These are phyloP conservation scores for Idaea straminata DNA, from an alignment of 2,888 invertebrate species.

Conservation along the genomic window DNA sequence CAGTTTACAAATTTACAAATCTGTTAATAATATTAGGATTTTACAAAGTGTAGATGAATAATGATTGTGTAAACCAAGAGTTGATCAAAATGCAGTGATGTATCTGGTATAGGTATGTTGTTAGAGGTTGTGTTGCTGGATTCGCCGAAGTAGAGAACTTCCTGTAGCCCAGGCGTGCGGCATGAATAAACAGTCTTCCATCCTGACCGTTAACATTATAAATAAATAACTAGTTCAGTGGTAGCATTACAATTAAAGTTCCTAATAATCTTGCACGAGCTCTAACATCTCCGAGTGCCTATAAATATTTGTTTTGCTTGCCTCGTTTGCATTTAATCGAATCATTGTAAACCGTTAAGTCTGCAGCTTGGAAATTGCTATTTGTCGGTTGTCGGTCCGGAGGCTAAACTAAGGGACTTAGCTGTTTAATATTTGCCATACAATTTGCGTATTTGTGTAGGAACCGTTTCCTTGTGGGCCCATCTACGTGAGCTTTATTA, in stretches of 20 bases:
- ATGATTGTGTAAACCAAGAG: conserved; percentile 23
- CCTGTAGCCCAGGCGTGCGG: conserved; percentile 62
- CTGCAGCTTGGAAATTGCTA: conserved; percentile 49
- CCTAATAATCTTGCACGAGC: background rate
- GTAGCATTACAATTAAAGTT: conserved; percentile 29
- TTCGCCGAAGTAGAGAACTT: conserved; percentile 68
- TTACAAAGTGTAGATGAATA: conserved; percentile 30
- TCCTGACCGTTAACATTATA: conserved; percentile 37
- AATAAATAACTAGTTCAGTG: conserved; percentile 33
- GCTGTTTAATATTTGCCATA: conserved; percentile 66
- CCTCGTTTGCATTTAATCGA: conserved; percentile 61
- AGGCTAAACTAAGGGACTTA: conserved; percentile 54
- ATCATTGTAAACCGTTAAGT: conserved; percentile 67
- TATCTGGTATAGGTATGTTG: conserved; percentile 50
- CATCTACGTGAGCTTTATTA: conserved; percentile 49
- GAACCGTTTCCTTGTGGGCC: conserved; percentile 62
- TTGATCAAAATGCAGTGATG: conserved; percentile 47
- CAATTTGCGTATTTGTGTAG: conserved; percentile 74
- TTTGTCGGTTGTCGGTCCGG: conserved; percentile 41
- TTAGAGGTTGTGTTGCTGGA: conserved; percentile 46
- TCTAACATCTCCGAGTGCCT: conserved; percentile 33
- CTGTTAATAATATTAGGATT: conserved; percentile 26
- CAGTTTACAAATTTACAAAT: conserved; percentile 40
- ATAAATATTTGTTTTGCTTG: conserved; percentile 55
- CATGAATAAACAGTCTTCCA: conserved; percentile 63